Evolutionary conservation across 2,888 invertebrate species (phyloP).

Genomic region (Branchellion lobata): DNA sequence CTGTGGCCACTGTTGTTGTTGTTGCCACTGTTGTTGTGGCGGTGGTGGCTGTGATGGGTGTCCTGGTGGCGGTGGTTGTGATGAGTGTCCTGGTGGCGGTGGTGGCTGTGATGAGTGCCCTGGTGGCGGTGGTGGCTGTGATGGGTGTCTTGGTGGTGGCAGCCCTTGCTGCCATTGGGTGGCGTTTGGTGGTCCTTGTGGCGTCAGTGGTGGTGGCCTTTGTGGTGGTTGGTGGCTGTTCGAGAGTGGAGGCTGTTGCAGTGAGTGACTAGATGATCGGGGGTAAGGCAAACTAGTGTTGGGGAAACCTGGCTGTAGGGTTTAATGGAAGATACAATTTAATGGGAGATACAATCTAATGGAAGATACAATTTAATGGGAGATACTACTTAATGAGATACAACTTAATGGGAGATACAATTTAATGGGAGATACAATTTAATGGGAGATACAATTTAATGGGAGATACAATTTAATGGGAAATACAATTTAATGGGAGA

Average conservation of each 20-base stretch:
- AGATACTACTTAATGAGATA: too few species aligned
- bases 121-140: not conserved
- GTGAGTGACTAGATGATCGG: not conserved
- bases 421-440: too few species aligned
- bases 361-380: too few species aligned
- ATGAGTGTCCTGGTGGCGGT: not conserved
- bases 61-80: not conserved
- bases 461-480: too few species aligned
- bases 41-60: constrained; percentile 11
- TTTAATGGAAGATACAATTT: too few species aligned
- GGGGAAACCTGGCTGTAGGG: too few species aligned
- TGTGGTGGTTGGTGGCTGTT: not conserved
- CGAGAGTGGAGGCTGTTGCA: not conserved
- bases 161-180: not conserved
- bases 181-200: not conserved
- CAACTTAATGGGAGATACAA: too few species aligned
- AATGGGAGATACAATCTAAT: too few species aligned
- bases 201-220: not conserved
- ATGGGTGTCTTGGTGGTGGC: not conserved
- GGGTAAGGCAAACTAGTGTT: too few species aligned
- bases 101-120: not conserved
- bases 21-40: not conserved
- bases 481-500: too few species aligned
- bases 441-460: too few species aligned
- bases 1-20: not conserved